These are phyloP conservation scores for Cyrtodaria siliqua DNA, from an alignment of 2,888 invertebrate species.

Conservation along the genomic window DNA sequence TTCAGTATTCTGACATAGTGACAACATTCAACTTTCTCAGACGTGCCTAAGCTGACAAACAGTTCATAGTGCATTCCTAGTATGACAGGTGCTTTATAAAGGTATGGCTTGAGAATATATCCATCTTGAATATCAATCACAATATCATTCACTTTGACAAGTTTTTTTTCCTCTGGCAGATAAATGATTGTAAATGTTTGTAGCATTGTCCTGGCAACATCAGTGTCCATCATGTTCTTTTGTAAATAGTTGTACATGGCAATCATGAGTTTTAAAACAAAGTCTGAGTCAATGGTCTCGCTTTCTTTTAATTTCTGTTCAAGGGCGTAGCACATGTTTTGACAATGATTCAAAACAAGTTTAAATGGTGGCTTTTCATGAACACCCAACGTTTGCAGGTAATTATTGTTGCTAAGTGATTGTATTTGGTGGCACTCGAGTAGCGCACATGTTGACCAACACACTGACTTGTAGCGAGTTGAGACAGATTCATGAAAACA, in stretches of 20 bases:
- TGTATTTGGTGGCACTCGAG: not conserved
- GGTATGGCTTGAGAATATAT: no score
- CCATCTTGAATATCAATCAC: slow-evolving; percentile 11
- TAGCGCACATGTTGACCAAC: slow-evolving; percentile 46
- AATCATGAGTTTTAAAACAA: no score
- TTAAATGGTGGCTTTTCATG: slow-evolving; percentile 30
- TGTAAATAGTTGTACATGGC: not conserved
- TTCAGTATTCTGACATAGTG: no score
- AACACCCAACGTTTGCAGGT: no score
- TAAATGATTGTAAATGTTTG: slow-evolving; percentile 38
- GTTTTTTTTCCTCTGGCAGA: slow-evolving; percentile 27
- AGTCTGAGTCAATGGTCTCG: not conserved
- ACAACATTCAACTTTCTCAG: no score
- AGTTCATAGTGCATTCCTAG: no score
- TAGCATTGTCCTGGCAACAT: not conserved
- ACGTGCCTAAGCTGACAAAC: no score
- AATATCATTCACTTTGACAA: slow-evolving; percentile 28
- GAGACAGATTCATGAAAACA: slow-evolving; percentile 42
- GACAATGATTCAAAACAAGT: slow-evolving; percentile 51
- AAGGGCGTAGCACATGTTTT: slow-evolving; percentile 43
- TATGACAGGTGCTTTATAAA: no score
- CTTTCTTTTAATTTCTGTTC: not conserved
- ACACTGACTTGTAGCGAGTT: not conserved
- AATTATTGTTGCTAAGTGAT: no score
- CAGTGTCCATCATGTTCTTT: not conserved